A percentile compares a stretch with the other conserved stretches of the same genome.
Conservation (phyloP, 1,140 invertebrate species). For the Campodea augens region DNA sequence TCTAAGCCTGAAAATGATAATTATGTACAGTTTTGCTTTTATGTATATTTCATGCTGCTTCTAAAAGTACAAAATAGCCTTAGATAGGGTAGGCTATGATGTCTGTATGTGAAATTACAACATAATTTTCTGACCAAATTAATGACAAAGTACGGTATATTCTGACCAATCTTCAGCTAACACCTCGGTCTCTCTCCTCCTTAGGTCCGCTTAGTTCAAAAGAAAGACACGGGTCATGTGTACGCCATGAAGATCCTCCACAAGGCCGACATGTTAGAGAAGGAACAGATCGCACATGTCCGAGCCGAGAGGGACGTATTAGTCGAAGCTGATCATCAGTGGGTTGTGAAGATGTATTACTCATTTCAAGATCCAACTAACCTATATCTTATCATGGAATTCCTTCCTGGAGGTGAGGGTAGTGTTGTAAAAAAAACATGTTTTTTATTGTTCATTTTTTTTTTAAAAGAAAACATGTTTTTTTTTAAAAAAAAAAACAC, state of each 20-base stretch:
- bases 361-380: slow-evolving; percentile 97
- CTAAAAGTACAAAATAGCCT: too few relatives aligned
- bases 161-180: not conserved
- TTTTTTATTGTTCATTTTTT: too few relatives aligned
- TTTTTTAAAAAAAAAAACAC: too few relatives aligned
- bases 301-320: slow-evolving; percentile 94
- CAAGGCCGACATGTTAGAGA: slow-evolving; percentile 98
- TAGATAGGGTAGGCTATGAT: too few relatives aligned
- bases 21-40: too few relatives aligned
- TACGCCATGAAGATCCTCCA: slow-evolving; percentile 99
- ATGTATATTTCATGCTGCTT: too few relatives aligned
- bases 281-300: slow-evolving; percentile 98
- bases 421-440: too few relatives aligned
- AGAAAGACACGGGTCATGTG: slow-evolving; percentile 98
- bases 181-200: slow-evolving; percentile 13
- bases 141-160: too few relatives aligned
- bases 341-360: slow-evolving; percentile 99
- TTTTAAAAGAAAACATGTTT: too few relatives aligned
- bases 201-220: slow-evolving; percentile 90
- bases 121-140: too few relatives aligned
- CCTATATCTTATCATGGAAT: slow-evolving; percentile 99
- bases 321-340: slow-evolving; percentile 97
- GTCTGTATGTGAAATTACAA: too few relatives aligned
- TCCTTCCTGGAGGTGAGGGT: slow-evolving; percentile 72
- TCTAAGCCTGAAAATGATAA: too few relatives aligned